Base-by-base conservation (phyloP, 2,113 vertebrate species). In the Raja brachyura region DNA sequence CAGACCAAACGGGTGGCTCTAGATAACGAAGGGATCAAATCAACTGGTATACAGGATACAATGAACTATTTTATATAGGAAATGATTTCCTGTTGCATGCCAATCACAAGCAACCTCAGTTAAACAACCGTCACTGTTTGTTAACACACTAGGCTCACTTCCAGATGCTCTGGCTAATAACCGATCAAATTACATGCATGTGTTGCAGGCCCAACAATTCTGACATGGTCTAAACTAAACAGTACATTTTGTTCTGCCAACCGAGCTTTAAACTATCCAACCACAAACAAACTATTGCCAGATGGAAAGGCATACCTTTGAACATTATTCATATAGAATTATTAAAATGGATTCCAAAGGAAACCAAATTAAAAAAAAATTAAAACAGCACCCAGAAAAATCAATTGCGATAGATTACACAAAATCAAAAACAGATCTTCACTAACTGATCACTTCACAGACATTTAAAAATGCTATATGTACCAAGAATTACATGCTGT, bases 201-300 rank as follows among this genome's bases (percentile, higher is more conserved):
- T 92, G 90, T 73, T 92, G 33, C 8, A 20, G 39, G 10, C 31
- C 90, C 66, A 92, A 73, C 20, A 54, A 73, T 39, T 92, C 54
- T 48, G 66, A 74, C 48, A 73, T 28, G 20, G 90, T 92, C 16
- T 25, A 73, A 92, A 92, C 48, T 48, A 70, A 92, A 73, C 66
- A 25, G 90, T 73, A 92, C 90, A 92, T 39, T 92, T 22, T 92
- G 68, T 92, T 73, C 90, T 92, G 56, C 61, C 85, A 88, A 22
- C 33, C 90, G 5, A n/a, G 16, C 1, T 73, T 92, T 92, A 73
- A 88, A 88, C 28, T 18, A 85, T 22, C 0, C 33, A 92, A 92
- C 90, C 39, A 25, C 66, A 33, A 90, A 70, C 20, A 25, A 73
- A 39, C 39, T 68, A 66, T 33, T 39, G 22, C 33, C 63, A 92